phyloP scores from a whole-genome alignment of 2,113 vertebrate genomes.

The Ceuthmochares aereus region DNA sequence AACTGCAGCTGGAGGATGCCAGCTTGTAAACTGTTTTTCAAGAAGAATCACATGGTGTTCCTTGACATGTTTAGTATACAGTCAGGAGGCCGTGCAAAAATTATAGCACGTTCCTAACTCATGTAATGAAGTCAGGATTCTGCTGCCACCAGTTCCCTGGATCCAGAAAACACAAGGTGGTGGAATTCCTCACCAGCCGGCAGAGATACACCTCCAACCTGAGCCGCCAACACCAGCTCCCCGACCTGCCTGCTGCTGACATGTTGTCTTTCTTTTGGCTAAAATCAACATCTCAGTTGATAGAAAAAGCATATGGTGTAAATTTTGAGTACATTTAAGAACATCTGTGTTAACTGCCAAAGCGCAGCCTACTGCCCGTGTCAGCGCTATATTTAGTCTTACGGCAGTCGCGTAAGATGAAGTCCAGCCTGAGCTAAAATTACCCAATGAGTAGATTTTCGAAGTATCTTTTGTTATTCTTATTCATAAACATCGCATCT shows the following conservation, averaged over 20 bases:
- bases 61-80: constrained; percentile 55
- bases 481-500: constrained; percentile 29
- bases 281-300: constrained; percentile 8
- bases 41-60: constrained; percentile 66
- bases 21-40: constrained; percentile 66
- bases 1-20: constrained; percentile 65
- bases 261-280: neutral
- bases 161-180: neutral
- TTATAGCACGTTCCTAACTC: constrained; percentile 31
- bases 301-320: neutral
- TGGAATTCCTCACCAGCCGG: fast-evolving
- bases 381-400: constrained; percentile 23
- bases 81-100: constrained; percentile 25
- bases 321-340: neutral
- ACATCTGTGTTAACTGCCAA: neutral
- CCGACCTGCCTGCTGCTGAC: neutral
- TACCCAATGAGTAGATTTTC: constrained; percentile 40
- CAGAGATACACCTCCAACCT: neutral
- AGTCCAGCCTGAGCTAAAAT: constrained; percentile 47
- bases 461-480: constrained; percentile 37
- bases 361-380: neutral
- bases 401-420: neutral
- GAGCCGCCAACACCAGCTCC: neutral
- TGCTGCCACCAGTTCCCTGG: neutral
- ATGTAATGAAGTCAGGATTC: neutral